Evolutionary conservation across 2,797 vertebrate species (phyloP).

Genomic region (Acanthurus leucopareius): DNA sequence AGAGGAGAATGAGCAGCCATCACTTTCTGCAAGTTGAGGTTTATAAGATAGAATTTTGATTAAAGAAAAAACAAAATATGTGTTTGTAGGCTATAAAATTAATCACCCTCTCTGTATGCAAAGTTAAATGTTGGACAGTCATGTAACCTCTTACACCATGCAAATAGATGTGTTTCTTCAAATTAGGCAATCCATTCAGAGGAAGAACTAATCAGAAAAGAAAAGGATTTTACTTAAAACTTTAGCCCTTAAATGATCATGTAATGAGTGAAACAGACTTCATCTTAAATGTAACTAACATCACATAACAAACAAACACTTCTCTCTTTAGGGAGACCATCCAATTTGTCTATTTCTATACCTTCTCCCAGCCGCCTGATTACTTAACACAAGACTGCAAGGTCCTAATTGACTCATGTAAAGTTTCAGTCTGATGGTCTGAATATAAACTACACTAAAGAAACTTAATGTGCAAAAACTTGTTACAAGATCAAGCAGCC

Average conservation of each 20-base stretch:
- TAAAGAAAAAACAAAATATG: background rate
- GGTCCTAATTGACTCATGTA: slow-evolving; percentile 30
- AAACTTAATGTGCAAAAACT: slow-evolving; percentile 13
- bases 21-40: background rate
- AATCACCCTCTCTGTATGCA: slow-evolving; percentile 18
- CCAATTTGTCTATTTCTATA: background rate
- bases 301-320: background rate
- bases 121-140: background rate
- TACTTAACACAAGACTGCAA: slow-evolving; percentile 17
- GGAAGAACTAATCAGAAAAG: background rate
- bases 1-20: slow-evolving; percentile 5
- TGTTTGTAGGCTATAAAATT: slow-evolving; percentile 17
- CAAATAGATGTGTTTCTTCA: background rate
- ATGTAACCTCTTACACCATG: background rate
- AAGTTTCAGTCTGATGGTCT: slow-evolving; percentile 39
- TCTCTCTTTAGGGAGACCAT: background rate
- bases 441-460: slow-evolving; percentile 25
- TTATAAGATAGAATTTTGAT: background rate
- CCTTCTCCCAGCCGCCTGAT: slow-evolving; percentile 14
- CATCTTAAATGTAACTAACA: background rate
- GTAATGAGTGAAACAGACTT: background rate
- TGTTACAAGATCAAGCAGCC: slow-evolving; percentile 13
- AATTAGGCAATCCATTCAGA: background rate
- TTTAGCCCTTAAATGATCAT: background rate
- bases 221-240: background rate